Evolutionary conservation across 2,113 vertebrate species (phyloP), one percentile per base, ranked within the genome.

Genomic region (Rhinopomastus cyanomelas): DNA sequence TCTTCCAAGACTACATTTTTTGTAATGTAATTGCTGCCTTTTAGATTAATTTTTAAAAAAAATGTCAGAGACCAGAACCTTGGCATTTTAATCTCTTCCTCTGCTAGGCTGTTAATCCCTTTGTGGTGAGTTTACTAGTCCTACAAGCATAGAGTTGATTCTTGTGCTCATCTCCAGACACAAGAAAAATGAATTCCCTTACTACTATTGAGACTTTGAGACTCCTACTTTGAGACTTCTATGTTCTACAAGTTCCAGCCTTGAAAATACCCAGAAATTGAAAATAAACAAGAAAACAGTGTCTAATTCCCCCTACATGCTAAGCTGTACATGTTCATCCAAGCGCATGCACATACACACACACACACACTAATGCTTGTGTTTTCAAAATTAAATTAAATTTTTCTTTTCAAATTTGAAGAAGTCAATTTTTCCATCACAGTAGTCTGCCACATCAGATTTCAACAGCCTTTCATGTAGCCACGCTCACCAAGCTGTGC

Each of bases 401-500:
- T 59, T 87, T 80, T 75, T 71, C 22, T 46, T 71, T 52, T 52
- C 46, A 48, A 61, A 91, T 75, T 78, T 4, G 20, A 86, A 87
- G 57, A 78, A 75, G 32, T 11, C 0, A 6, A 57, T 80, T 34
- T 25, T 83, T 48, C 46, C 36, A 60, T 42, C 73, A 48, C 53
- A 73, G 51, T 49, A 89, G 79, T 77, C 37, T 7, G 53, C 36
- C 51, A 88, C 90, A 95, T 95, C 80, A 95, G 90, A 57, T 93
- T 95, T 92, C 2, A 6, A 90, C 66, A 91, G 66, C 42, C 71
- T n/a, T 81, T 91, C 61, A 85, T 32, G 67, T 26, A 94, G 77
- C 59, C 73, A 85, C 80, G 87, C 46, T 94, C 88, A 79, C 27
- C 74, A 74, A 75, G 22, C 62, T 80, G 91, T 83, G 88, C 75